Evolutionary conservation across 2,797 vertebrate species (phyloP).

Genomic region (Silurus aristotelis): DNA sequence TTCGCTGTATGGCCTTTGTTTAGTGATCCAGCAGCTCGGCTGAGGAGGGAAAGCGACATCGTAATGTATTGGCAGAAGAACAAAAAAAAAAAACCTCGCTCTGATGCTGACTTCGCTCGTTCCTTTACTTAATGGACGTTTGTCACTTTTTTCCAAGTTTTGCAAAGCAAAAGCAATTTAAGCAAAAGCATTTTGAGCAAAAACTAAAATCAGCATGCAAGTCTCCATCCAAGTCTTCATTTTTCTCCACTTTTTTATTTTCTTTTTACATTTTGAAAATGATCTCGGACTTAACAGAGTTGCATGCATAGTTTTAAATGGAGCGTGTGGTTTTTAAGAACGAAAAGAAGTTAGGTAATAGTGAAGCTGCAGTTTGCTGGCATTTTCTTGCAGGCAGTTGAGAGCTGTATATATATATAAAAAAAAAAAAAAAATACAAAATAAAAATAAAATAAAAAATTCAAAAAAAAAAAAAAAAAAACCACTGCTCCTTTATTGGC

Average conservation of each 20-base stretch:
- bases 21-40: slow-evolving; percentile 46
- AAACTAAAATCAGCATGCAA: background rate
- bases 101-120: background rate
- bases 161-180: too few species aligned
- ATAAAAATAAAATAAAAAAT: too few species aligned
- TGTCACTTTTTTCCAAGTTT: background rate
- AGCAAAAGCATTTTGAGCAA: too few species aligned
- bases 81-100: slow-evolving; percentile 18
- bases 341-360: background rate
- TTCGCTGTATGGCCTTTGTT: slow-evolving; percentile 43
- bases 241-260: too few species aligned
- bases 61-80: slow-evolving; percentile 17
- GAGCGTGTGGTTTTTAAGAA: background rate
- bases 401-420: too few species aligned
- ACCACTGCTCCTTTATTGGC: background rate
- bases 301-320: background rate
- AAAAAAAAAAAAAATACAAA: background rate
- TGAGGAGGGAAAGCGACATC: slow-evolving; percentile 25
- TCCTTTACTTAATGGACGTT: background rate
- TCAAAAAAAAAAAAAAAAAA: background rate
- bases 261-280: background rate
- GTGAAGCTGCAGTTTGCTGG: background rate
- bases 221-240: background rate
- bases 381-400: background rate
- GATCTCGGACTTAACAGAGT: background rate